phyloP scores from a whole-genome alignment of 2,113 vertebrate species.

The Hydrolagus affinis region DNA sequence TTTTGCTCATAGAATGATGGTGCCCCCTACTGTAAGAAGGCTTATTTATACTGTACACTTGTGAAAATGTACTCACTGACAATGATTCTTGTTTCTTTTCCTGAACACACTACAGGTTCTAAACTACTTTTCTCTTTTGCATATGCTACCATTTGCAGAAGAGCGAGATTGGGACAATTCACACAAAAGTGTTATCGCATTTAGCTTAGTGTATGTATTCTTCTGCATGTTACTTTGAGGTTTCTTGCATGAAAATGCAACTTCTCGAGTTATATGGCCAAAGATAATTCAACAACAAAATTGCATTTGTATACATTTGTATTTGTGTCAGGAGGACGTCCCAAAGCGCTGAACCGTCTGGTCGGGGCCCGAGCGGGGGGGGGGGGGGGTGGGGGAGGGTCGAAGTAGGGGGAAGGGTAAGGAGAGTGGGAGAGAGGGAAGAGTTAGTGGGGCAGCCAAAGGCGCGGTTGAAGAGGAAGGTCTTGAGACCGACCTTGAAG shows the following conservation, averaged over 20 bases:
- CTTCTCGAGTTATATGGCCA: background rate
- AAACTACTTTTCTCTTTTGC: background rate
- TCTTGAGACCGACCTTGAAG: too few relatives aligned
- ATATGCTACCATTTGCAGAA: background rate
- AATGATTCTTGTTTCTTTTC: background rate
- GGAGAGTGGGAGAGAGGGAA: too few relatives aligned
- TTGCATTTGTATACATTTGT: too few relatives aligned
- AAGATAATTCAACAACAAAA: too few relatives aligned
- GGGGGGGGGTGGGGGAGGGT: too few relatives aligned
- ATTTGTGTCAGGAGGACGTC: too few relatives aligned
- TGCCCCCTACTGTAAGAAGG: constrained; percentile 8
- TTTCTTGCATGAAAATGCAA: too few relatives aligned
- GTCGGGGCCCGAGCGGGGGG: too few relatives aligned
- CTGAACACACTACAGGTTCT: background rate
- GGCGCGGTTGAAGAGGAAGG: too few relatives aligned
- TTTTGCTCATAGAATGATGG: background rate
- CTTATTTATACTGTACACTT: background rate
- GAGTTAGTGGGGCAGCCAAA: too few relatives aligned
- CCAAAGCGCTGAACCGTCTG: too few relatives aligned
- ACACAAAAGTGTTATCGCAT: background rate
- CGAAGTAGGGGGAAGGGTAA: too few relatives aligned
- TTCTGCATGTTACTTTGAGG: background rate
- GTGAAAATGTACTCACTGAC: background rate
- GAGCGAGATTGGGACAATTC: background rate
- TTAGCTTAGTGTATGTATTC: background rate